Base-by-base conservation (phyloP, 2,888 invertebrate genomes). In the Brachyopa scutellaris region DNA sequence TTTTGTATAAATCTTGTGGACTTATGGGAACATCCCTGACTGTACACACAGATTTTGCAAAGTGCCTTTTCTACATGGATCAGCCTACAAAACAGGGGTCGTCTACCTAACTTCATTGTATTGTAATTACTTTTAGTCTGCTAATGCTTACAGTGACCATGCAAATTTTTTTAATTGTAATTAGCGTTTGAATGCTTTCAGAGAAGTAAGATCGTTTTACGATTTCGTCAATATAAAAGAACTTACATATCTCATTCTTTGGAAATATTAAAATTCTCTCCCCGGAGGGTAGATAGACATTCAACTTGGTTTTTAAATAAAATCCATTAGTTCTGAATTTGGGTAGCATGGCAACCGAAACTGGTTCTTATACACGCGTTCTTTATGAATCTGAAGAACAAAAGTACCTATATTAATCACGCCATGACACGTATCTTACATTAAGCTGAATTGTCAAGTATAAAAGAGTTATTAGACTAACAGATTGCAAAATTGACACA, bases 401-500 rank as follows among this genome's bases (percentile, higher is more conserved):
- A 11, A 26, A 21, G 4, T 3, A 26, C 26, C 26, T 5, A 31
- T 17, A 51, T 29, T 17, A 1, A 29, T 59, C 29, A n/a, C 2
- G 11, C 21, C 13, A 38, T 8, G 2, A 3, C 0, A 36, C 36
- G 11, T 11, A 23, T 26, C 13, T 47, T 11, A 1, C 1, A 47
- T 17, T 3, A 51, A 38, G 64, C 26, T 11, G 4, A 36, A 26
- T 36, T 62, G 19, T 0, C 23, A 55, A 49, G 15, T 51, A 15
- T 8, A 26, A 13, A 21, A 11, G 1, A 11, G 8, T 15, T 40
- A 51, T 9, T 3, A 13, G n/a, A 21, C 33, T 45, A 51, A 55
- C 53, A 45, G 36, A 36, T 26, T 49, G 49, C 42, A 53, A 61
- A 67, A 61, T 53, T 31, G 26, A 29, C 49, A 53, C 42, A 64